Base-by-base conservation (phyloP, 1,140 invertebrate species). In the Plodia interpunctella region DNA sequence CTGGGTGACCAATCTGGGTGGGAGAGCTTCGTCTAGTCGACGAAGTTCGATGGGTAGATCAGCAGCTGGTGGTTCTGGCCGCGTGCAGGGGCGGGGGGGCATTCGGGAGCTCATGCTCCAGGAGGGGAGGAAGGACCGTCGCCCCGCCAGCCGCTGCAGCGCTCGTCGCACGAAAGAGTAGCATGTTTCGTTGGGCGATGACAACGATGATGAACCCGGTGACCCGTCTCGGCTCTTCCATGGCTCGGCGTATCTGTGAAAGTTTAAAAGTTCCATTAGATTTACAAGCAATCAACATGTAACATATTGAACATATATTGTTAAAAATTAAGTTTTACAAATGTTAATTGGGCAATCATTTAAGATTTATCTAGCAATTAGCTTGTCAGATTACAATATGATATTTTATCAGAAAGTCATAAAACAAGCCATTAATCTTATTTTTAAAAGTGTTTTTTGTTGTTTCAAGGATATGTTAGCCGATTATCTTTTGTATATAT, bases 101-200 rank as follows among this genome's bases (percentile, higher is more conserved):
- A 72, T 93, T 89, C 87, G 92, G 88, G 52, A 91, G 84, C 65
- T 91, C 32, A 91, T 91, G 53, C 92, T 93, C 94, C 94, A 96
- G 20, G 94, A 94, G 62, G 95, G 93, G 6, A 97, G 87, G 74
- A 97, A 96, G 92, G 96, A 97, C 13, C 93, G 93, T 0, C 94
- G 92, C 0, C 95, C 94, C 10, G 96, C 95, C 20, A 97, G 82
- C 91, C 96, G 95, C 87, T 97, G 96, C 35, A 98, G 92, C 5
- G 97, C 97, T 70, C 96, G 92, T 51, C 96, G 91, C 4, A 98
- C 96, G 78, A 98, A 98, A 76, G 96, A 97, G 88, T 98, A 98
- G 78, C 97, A 98, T 5, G 96, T 97, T 90, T 98, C 97, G 72
- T 97, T 97, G 4, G 97, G 96, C 67, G 95, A 97, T 21, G 96